These are phyloP conservation scores for Spodoptera frugiperda DNA, from an alignment of 1,140 invertebrate genomes.

Conservation along the genomic window DNA sequence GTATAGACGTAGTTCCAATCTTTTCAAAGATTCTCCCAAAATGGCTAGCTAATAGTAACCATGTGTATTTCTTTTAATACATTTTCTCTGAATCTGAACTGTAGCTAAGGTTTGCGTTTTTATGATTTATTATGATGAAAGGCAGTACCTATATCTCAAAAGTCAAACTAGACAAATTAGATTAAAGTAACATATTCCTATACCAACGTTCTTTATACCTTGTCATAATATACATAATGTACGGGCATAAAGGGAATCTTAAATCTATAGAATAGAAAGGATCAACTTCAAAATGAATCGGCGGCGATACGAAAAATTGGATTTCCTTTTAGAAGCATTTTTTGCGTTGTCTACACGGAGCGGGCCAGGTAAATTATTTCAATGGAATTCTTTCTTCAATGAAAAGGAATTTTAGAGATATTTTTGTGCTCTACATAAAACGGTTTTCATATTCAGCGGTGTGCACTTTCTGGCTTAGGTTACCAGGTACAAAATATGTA, in stretches of 20 bases:
- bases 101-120: no score
- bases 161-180: not conserved
- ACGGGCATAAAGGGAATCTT: conserved; percentile 23
- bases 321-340: conserved; percentile 49
- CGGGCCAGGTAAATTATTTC: conserved; percentile 40
- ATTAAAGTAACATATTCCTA: not conserved
- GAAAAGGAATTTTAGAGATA: conserved; percentile 38
- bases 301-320: conserved; percentile 44
- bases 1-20: no score
- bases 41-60: no score
- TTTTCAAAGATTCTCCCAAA: no score
- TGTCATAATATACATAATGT: not conserved
- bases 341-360: conserved; percentile 36
- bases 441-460: conserved; percentile 10
- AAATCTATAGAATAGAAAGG: conserved; percentile 45
- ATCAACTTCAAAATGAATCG: conserved; percentile 53
- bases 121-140: not conserved
- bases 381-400: conserved; percentile 33
- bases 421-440: conserved; percentile 19
- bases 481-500: not conserved
- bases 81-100: no score
- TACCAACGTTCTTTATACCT: not conserved
- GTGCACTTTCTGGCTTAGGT: conserved; percentile 2
- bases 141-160: not conserved
- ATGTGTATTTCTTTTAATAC: no score